Evolutionary conservation across 1,140 invertebrate species (phyloP).

Genomic region (Cydia strobilella): DNA sequence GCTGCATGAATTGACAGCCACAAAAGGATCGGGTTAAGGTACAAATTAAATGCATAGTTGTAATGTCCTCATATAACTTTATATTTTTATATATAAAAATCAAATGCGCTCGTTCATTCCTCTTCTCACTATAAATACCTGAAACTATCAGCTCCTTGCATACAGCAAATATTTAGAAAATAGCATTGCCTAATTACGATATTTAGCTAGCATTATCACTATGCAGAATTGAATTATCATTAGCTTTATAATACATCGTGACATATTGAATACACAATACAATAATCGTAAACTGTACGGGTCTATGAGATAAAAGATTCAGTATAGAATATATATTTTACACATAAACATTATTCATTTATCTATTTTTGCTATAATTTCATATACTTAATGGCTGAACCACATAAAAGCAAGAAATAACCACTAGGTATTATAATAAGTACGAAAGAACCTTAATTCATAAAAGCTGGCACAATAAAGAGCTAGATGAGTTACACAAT

Average conservation of each 20-base stretch:
- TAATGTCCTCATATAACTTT: conserved; percentile 71
- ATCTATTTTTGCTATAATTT: conserved; percentile 78
- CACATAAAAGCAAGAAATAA: conserved; percentile 68
- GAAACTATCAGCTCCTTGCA: conserved; percentile 60
- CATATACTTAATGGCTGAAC: conserved; percentile 65
- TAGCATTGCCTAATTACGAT: conserved; percentile 77
- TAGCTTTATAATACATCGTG: conserved; percentile 70
- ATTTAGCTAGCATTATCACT: conserved; percentile 74
- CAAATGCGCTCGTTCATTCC: conserved; percentile 70
- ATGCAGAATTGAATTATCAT: conserved; percentile 65
- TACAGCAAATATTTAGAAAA: conserved; percentile 75
- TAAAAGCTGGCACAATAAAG: conserved; percentile 78
- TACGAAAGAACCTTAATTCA: conserved; percentile 73
- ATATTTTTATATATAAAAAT: conserved; percentile 75
- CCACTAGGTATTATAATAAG: conserved; percentile 66
- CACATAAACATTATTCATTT: conserved; percentile 55
- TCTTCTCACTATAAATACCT: conserved; percentile 75
- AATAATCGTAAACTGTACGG: conserved; percentile 45
- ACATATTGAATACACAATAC: conserved; percentile 61
- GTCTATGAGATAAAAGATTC: conserved; percentile 46
- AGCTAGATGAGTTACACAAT: conserved; percentile 70
- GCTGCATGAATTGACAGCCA: not conserved
- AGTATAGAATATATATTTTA: conserved; percentile 74
- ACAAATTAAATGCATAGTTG: conserved; percentile 45
- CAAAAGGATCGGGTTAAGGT: not conserved